Conservation (phyloP, 2,797 vertebrate genomes). For the Paramormyrops hopkinsi region DNA sequence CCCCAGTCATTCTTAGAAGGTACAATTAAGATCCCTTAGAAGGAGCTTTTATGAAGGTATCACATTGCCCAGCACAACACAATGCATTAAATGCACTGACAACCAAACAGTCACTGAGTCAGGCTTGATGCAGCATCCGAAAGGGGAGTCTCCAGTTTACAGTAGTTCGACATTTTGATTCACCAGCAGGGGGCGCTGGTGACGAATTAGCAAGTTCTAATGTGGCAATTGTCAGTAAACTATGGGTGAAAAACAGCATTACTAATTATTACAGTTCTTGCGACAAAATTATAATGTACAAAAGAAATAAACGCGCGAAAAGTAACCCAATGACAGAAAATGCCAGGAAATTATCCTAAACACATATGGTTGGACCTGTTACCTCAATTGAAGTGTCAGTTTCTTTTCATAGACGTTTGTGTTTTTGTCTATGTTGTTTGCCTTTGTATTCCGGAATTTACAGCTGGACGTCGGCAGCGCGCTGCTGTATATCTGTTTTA, state of each 20-base stretch:
- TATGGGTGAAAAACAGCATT: background rate
- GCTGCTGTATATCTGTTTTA: background rate
- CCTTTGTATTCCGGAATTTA: background rate
- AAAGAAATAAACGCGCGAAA: background rate
- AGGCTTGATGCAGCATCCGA: background rate
- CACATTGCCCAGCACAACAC: background rate
- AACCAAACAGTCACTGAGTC: background rate
- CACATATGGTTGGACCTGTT: background rate
- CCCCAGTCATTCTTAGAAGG: background rate
- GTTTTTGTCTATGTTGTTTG: background rate
- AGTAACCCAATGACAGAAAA: background rate
- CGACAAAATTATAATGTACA: background rate
- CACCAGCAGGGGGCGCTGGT: background rate
- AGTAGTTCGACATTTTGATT: background rate
- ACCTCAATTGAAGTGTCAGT: background rate
- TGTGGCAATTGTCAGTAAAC: background rate
- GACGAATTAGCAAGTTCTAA: background rate
- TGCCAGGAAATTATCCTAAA: background rate
- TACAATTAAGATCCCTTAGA: background rate
- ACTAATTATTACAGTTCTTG: background rate
- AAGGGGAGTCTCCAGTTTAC: background rate
- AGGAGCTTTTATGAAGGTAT: background rate
- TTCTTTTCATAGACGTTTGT: background rate
- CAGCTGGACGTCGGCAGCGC: background rate
- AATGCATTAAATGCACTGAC: background rate